Evolutionary conservation across 2,113 vertebrate genomes (phyloP).

Genomic region (Scomber japonicus): DNA sequence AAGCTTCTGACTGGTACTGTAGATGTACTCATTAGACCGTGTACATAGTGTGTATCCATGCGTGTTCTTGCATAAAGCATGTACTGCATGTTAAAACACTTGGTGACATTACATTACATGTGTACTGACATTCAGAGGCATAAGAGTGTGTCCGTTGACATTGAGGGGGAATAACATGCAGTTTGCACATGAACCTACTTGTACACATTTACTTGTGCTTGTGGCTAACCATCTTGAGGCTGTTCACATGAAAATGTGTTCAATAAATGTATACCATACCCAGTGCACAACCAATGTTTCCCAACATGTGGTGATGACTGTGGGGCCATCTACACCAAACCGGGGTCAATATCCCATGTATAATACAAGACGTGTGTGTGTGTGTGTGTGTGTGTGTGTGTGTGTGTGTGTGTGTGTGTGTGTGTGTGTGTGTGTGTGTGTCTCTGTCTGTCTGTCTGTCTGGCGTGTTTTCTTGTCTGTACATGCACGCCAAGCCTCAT

Average conservation of each 20-base stretch:
- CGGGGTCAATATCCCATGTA: neutral
- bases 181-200: conserved; percentile 15
- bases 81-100: conserved; percentile 27
- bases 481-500: too few species aligned
- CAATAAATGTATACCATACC: neutral
- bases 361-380: too few species aligned
- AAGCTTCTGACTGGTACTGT: neutral
- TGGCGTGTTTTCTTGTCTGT: neutral
- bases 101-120: conserved; percentile 16
- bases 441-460: neutral
- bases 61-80: conserved; percentile 24
- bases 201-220: neutral
- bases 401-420: neutral
- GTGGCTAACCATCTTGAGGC: conserved; percentile 3
- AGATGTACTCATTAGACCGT: conserved; percentile 13
- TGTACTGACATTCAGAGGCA: conserved; percentile 20
- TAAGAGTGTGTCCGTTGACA: neutral
- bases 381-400: neutral
- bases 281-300: neutral
- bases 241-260: neutral
- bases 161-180: neutral
- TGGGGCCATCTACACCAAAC: neutral
- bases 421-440: neutral
- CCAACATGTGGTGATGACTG: neutral
- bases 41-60: conserved; percentile 13